Base-by-base conservation (phyloP, 2,797 vertebrate species). In the Benthosema pterotum region DNA sequence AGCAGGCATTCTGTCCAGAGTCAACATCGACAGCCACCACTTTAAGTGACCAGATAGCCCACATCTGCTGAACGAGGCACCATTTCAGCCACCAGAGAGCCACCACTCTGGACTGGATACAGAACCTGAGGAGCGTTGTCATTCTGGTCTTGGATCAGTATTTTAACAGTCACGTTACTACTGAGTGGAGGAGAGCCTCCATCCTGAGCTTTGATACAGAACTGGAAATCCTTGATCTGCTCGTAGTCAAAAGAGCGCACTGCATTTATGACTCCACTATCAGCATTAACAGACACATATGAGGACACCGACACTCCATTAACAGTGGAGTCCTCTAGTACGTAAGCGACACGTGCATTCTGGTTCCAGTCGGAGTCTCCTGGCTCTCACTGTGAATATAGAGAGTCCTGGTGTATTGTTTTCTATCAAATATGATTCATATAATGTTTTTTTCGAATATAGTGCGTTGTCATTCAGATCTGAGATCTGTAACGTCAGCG, bases 61-160 rank as follows among this genome's bases (percentile, higher is more conserved):
- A 87, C 77, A 68, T 93, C 87, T 66, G 90, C 87, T n/a, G 90
- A 91, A 11, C 82, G 90, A 61, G 91, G 74, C 16, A 93, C 87
- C 67, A 85, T 61, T 62, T 87, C 89, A 43, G 90, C 83, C 0
- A 84, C 80, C 0, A 77, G 77, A 38, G 87, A 87, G 13, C 68
- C 83, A n/a, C 90, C 83, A 0, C 46, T 81, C 58, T 77, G 74
- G 25, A 83, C 67, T 32, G 78, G 78, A 14, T 77, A 80, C n/a
- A 80, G 63, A 60, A 80, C 19, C 46, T 79, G 69, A 55, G 77
- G 77, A 2, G 72, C 50, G 13, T 76, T 79, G 57, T 79, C 73
- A 25, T 76, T 79, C 67, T 78, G 77, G 42, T 77, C 76, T 14
- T 71, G 60, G 15, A 77, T 54, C 22, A 72, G 22, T 19, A 84